phyloP scores from a whole-genome alignment of 2,888 invertebrate genomes.

The Gymnocheta viridis region DNA sequence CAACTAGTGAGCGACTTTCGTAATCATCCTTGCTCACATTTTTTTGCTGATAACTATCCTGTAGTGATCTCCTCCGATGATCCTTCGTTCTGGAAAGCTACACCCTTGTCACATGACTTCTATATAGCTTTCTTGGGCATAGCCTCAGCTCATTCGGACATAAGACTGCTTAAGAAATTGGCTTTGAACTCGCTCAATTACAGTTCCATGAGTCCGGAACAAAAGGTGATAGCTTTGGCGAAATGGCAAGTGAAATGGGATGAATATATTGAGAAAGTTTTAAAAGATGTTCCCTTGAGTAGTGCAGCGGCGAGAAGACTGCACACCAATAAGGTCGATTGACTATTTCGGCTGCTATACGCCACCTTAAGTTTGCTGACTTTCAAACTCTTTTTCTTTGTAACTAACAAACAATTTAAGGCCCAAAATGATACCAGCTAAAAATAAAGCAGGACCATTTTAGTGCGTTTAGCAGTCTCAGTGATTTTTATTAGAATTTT shows the following conservation, averaged over 20 bases:
- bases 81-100: conserved; percentile 89
- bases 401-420: background rate
- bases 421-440: background rate
- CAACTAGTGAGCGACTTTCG: conserved; percentile 87
- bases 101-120: conserved; percentile 89
- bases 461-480: background rate
- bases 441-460: no score
- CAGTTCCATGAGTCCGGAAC: conserved; percentile 84
- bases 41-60: conserved; percentile 87
- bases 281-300: conserved; percentile 56
- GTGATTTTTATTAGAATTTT: background rate
- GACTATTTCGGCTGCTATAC: conserved; percentile 78
- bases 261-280: conserved; percentile 82
- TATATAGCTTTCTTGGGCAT: conserved; percentile 90
- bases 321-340: conserved; percentile 73
- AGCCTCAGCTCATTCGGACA: conserved; percentile 86
- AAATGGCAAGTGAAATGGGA: conserved; percentile 85
- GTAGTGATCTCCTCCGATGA: conserved; percentile 91
- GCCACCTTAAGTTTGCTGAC: conserved; percentile 65
- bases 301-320: conserved; percentile 52
- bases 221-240: conserved; percentile 83
- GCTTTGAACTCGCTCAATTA: conserved; percentile 89
- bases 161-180: conserved; percentile 88
- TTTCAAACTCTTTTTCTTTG: background rate
- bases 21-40: conserved; percentile 88